A percentile compares a stretch with the other conserved stretches of the same genome.
These are phyloP conservation scores for Nemapogon koenigi DNA, from an alignment of 2,888 invertebrate genomes.

Conservation along the genomic window DNA sequence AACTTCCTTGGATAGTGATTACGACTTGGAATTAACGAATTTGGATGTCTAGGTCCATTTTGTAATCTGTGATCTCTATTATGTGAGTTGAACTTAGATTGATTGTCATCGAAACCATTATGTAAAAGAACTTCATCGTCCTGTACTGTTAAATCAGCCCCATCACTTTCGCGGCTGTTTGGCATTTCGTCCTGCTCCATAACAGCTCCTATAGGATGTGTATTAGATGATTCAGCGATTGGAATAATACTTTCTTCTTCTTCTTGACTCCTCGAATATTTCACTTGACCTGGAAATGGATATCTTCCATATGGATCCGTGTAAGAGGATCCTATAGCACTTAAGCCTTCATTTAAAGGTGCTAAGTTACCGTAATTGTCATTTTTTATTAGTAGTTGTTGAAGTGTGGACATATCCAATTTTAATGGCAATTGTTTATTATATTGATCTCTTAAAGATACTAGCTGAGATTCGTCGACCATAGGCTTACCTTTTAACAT, in stretches of 20 bases:
- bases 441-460: slow-evolving; percentile 35
- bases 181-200: slow-evolving; percentile 44
- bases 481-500: slow-evolving; percentile 49
- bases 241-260: slow-evolving; percentile 50
- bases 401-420: slow-evolving; percentile 42
- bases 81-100: slow-evolving; percentile 24
- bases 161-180: slow-evolving; percentile 30
- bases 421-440: slow-evolving; percentile 37
- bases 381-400: slow-evolving; percentile 39
- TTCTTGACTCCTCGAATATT: slow-evolving; percentile 56
- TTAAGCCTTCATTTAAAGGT: slow-evolving; percentile 29
- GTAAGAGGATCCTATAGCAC: slow-evolving; percentile 34
- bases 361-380: slow-evolving; percentile 32
- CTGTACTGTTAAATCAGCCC: slow-evolving; percentile 30
- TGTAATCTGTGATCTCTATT: slow-evolving; percentile 10
- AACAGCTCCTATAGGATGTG: slow-evolving; percentile 54
- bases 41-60: slow-evolving; percentile 38
- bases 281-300: slow-evolving; percentile 47
- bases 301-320: slow-evolving; percentile 40
- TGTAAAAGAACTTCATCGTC: slow-evolving; percentile 26
- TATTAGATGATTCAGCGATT: slow-evolving; percentile 45
- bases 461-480: slow-evolving; percentile 37
- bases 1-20: slow-evolving; percentile 36
- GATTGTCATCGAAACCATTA: slow-evolving; percentile 28
- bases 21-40: slow-evolving; percentile 29